Evolutionary conservation across 2,888 invertebrate species (phyloP), one percentile per base, ranked within the genome.

Genomic region (Phalera bucephala): DNA sequence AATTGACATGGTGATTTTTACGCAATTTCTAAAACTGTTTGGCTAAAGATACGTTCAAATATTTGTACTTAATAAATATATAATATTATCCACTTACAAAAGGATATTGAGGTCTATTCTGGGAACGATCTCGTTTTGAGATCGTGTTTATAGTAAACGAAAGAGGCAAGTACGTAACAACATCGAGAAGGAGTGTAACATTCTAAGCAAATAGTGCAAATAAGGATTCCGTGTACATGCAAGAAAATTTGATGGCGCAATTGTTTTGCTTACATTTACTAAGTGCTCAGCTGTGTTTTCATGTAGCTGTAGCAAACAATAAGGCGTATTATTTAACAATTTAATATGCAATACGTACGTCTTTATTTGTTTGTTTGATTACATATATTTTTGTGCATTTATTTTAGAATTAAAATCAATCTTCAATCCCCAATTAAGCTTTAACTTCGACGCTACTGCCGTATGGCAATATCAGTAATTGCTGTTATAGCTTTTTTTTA

Each of bases 1-100:
- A 11, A 36, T 27, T 29, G 26, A 25, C 20, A 23, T 21, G 9
- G 31, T 38, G 19, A 34, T 40, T 44, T 40, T 50, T 36, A 7
- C 10, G 8, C 21, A 33, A 52, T 52, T 36, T 42, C 41, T 10
- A 33, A 47, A 44, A 47, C 38, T 42, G 40, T 50, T 52, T 53
- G 40, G 15, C 23, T 38, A 40, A 31, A 32, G 38, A 38, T 26
- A 26, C 22, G 33, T 35, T 49, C 34, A 36, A 57, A 58, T 40
- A 48, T 49, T 56, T 36, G n/a, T 51, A 45, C 45, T 43, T 41
- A 38, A 48, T 36, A 43, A 27, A 45, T 38, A 41, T 40, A n/a
- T 47, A 56, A 53, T 36, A 43, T 37, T 44, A 56, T 58, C 48
- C 41, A 36, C 50, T 53, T 54, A 49, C 32, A 45, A 21, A 48